phyloP scores from a whole-genome alignment of 2,797 vertebrate species.

The Macrochelys suwanniensis region DNA sequence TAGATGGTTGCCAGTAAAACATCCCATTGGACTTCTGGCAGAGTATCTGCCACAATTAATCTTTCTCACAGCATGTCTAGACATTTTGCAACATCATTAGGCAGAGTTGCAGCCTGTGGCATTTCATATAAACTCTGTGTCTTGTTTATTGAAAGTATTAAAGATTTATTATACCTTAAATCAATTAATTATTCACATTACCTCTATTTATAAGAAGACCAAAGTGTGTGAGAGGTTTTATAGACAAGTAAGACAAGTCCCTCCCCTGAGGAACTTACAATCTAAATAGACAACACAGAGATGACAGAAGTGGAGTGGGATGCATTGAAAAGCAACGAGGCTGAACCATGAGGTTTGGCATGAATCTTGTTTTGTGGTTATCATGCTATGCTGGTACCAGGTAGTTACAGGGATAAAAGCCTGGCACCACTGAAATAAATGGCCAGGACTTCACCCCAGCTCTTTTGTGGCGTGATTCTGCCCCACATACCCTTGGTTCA shows the following conservation, averaged over 20 bases:
- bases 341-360: neutral
- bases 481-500: too few relatives aligned
- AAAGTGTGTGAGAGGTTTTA: neutral
- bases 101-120: constrained; percentile 36
- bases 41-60: neutral
- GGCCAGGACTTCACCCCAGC: neutral
- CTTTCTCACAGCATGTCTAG: accelerated
- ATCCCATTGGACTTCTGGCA: neutral
- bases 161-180: neutral
- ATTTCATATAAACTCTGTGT: neutral
- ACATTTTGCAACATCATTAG: neutral
- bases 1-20: neutral
- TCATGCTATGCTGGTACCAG: neutral
- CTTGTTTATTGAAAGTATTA: accelerated
- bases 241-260: neutral
- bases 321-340: neutral
- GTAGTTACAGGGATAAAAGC: neutral
- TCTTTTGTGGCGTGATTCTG: neutral
- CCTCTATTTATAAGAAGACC: accelerated
- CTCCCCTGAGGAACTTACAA: neutral
- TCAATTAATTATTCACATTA: neutral
- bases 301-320: neutral
- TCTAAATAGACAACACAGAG: accelerated
- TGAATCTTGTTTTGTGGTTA: neutral
- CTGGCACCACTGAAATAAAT: neutral